Base-by-base conservation (phyloP, 2,888 invertebrate genomes). In the Steinernema carpocapsae region DNA sequence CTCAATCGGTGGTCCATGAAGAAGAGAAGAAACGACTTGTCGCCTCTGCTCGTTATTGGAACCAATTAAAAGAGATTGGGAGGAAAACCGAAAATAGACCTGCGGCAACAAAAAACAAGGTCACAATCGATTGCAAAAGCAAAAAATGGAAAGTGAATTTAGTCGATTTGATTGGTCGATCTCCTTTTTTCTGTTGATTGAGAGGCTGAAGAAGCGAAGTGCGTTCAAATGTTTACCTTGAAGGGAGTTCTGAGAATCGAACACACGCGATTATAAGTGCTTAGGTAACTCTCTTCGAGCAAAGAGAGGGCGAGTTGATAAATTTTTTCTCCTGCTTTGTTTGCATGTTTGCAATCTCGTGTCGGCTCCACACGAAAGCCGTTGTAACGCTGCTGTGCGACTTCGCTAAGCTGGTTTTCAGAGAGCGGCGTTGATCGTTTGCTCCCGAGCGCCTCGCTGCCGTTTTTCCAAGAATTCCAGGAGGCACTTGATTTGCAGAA, bases 291-390 rank as follows among this genome's bases (percentile, higher is more conserved):
- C 10, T 37, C 37, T 37, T 56, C 14, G 56, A n/a, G n/a, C n/a
- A n/a, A n/a, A n/a, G n/a, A n/a, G n/a, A n/a, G n/a, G n/a, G n/a
- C n/a, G n/a, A 24, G 56, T 26, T 64, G 64, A 64, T 64, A 64
- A 64, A 29, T 64, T 64, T 37, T 48, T 48, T 14, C 19, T n/a
- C n/a, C n/a, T 17, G 48, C 37, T 64, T n/a, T 64, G 64, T 64
- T 64, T 64, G 64, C 64, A 64, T 64, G 32, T 64, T 64, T 64
- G 64, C 64, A 17, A 19, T 64, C 48, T 48, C 64, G 64, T 64
- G 64, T 64, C 64, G 64, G 14, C 64, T 37, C 37, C 3, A 3
- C 37, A 6, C 37, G 37, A 37, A 37, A 37, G 37, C 37, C 64
- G 64, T 26, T 64, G 64, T 64, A 64, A 64, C 64, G 64, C 14